These are phyloP conservation scores for Caenorhabditis wallacei DNA, from an alignment of 2,888 invertebrate species.

Conservation along the genomic window DNA sequence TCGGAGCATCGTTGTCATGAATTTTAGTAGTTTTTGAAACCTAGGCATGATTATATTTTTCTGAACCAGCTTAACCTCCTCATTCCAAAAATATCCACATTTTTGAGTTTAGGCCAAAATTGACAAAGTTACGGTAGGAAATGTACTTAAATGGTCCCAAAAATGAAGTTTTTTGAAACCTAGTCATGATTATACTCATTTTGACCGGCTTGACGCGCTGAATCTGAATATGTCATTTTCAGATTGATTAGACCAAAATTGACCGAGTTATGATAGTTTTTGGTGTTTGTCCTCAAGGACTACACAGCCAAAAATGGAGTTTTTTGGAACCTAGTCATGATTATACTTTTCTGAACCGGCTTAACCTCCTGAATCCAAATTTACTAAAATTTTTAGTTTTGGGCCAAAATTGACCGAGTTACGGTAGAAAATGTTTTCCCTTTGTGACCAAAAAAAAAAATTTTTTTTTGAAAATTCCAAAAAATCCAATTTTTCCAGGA, in stretches of 20 bases:
- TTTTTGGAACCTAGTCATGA: too few species aligned
- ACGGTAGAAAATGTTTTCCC: too few species aligned
- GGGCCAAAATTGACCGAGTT: too few species aligned
- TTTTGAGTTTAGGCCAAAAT: background rate
- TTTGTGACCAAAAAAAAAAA: too few species aligned
- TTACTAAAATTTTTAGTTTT: too few species aligned
- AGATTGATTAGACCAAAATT: background rate
- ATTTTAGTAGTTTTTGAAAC: too few species aligned
- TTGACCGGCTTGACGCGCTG: background rate
- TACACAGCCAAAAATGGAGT: too few species aligned
- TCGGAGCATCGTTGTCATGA: too few species aligned
- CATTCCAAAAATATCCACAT: background rate
- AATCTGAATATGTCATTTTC: background rate
- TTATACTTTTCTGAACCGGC: too few species aligned
- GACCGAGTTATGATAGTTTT: background rate
- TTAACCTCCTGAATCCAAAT: too few species aligned
- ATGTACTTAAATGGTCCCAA: background rate
- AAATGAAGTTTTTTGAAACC: background rate
- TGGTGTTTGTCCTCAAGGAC: too few species aligned
- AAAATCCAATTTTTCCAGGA: conserved; percentile 85
- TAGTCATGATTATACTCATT: conserved; percentile 1
- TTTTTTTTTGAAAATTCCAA: background rate
- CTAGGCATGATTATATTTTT: background rate
- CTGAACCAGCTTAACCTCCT: background rate
- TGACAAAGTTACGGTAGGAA: background rate